Percentiles rank a stretch among this genome's conserved stretches.
Conservation (phyloP, 2,113 vertebrate genomes). For the Zosterops borbonicus region DNA sequence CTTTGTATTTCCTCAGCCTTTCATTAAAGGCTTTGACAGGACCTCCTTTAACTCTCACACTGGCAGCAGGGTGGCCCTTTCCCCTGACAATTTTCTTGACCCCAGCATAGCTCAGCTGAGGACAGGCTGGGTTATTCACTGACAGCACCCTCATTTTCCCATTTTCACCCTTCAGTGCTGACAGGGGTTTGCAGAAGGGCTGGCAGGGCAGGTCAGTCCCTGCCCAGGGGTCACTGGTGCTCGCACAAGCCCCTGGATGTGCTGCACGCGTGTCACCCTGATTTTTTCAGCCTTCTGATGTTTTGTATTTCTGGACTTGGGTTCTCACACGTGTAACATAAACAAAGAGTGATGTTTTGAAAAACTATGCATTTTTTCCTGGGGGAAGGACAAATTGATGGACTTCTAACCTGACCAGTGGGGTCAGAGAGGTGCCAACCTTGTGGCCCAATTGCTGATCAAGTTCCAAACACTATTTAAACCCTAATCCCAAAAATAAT, state of each 20-base stretch:
- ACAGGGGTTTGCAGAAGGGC: constrained; percentile 3
- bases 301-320: no score
- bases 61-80: not conserved
- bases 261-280: not conserved
- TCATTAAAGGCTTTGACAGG: not conserved
- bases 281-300: no score
- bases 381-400: no score
- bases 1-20: not conserved
- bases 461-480: no score
- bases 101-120: not conserved
- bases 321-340: no score
- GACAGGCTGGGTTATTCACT: not conserved
- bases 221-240: not conserved
- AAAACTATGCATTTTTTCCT: no score
- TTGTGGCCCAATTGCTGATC: no score
- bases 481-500: no score
- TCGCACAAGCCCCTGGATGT: not conserved
- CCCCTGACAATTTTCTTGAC: not conserved
- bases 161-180: constrained; percentile 14
- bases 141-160: not conserved
- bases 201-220: not conserved
- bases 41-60: not conserved
- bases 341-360: no score
- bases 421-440: no score
- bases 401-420: no score